Conservation (phyloP, 37 sponge, comb jelly and placozoan species). For the Cliona cf. orientalis region DNA sequence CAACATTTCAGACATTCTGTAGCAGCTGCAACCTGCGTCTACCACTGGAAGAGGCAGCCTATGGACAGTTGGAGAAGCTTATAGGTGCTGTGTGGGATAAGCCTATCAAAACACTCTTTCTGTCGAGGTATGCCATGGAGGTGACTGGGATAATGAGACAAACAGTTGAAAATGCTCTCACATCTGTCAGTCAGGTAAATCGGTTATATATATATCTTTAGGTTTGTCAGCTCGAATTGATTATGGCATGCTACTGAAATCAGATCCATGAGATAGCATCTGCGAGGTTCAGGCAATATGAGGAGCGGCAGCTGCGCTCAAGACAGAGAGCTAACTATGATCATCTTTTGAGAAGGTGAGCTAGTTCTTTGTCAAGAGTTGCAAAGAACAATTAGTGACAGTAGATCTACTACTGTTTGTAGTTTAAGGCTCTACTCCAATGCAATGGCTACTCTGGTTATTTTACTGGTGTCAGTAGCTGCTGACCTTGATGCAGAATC, state of each 20-base stretch:
- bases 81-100: constrained; percentile 24
- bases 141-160: constrained; percentile 56
- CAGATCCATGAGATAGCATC: constrained; percentile 38
- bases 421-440: constrained; percentile 2
- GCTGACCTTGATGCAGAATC: neutral
- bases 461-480: neutral
- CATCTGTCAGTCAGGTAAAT: constrained; percentile 53
- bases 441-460: neutral
- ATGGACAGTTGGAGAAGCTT: neutral
- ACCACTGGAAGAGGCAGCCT: too few species aligned
- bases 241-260: neutral
- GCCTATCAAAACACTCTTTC: constrained; percentile 30
- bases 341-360: constrained; percentile 40
- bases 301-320: constrained; percentile 42
- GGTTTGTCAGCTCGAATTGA: too few species aligned
- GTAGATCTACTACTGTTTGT: neutral
- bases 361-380: neutral
- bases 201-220: too few species aligned
- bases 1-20: too few species aligned
- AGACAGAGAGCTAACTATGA: constrained; percentile 75
- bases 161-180: constrained; percentile 8
- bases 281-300: constrained; percentile 26
- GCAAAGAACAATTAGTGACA: neutral
- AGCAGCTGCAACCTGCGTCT: too few species aligned
- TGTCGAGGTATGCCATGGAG: constrained; percentile 45